phyloP scores from a whole-genome alignment of 2,113 vertebrate genomes.

The Oncorhynchus masou region DNA sequence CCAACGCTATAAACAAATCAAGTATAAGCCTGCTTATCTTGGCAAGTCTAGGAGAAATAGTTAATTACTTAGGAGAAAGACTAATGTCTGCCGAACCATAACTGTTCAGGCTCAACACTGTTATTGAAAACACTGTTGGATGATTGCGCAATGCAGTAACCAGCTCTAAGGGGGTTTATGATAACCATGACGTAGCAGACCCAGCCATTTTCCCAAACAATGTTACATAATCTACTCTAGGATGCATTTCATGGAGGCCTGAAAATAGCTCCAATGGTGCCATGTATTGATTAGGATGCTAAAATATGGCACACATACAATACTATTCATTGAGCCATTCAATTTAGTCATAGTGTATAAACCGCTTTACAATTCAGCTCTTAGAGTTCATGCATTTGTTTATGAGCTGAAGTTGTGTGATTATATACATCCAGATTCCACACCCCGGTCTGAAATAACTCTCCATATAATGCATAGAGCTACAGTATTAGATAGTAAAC shows the following conservation, averaged over 20 bases:
- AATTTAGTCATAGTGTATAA: too few species aligned
- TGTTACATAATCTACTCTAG: too few species aligned
- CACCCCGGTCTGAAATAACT: not conserved
- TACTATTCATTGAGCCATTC: too few species aligned
- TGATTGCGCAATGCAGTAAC: not conserved
- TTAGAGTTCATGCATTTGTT: conserved; percentile 4
- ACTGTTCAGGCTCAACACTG: conserved; percentile 23
- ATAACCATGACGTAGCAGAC: too few species aligned
- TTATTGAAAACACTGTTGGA: too few species aligned
- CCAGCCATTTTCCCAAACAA: too few species aligned
- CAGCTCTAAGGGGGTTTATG: conserved; percentile 7
- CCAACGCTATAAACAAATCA: not conserved
- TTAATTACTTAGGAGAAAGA: conserved; percentile 40
- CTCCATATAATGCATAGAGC: too few species aligned
- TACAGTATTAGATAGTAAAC: too few species aligned
- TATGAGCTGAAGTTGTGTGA: not conserved
- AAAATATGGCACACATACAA: too few species aligned
- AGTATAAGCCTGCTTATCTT: conserved; percentile 39
- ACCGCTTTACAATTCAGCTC: not conserved
- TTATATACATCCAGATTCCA: not conserved
- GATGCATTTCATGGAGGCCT: too few species aligned
- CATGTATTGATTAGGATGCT: too few species aligned
- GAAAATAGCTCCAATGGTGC: too few species aligned
- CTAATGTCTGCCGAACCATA: conserved; percentile 24
- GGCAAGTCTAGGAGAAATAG: conserved; percentile 31